Conservation (phyloP, 2,797 vertebrate species). For the Peromyscus nudipes region DNA sequence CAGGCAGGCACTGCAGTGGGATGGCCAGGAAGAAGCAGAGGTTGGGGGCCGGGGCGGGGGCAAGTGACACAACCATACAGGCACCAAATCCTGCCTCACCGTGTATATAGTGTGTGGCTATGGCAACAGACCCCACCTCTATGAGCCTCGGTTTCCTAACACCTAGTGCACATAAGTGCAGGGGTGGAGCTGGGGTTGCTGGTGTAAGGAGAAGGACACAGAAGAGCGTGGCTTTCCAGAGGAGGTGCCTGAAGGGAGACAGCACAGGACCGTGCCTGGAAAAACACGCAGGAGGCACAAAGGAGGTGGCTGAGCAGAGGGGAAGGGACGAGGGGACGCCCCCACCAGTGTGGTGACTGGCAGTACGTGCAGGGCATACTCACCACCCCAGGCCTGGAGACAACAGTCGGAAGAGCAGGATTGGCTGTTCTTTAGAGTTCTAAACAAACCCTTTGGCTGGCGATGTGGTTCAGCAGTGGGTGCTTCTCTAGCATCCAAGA, state of each 20-base stretch:
- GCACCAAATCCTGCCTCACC: background rate
- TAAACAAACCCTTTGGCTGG: background rate
- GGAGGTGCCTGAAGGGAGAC: background rate
- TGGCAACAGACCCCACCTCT: background rate
- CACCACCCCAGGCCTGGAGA: background rate
- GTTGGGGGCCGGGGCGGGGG: too few species aligned
- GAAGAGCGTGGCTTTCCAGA: background rate
- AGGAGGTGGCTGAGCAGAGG: background rate
- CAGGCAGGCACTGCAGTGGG: background rate
- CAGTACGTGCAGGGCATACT: background rate
- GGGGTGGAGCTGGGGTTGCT: background rate
- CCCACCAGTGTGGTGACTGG: background rate
- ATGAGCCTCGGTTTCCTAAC: slow-evolving; percentile 34
- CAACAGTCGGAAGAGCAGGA: background rate
- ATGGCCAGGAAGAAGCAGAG: background rate
- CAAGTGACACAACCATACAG: background rate
- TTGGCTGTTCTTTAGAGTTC: background rate
- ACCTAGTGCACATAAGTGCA: background rate
- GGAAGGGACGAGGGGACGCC: too few species aligned
- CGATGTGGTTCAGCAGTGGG: background rate
- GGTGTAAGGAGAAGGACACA: background rate
- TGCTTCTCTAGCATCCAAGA: background rate
- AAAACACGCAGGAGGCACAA: background rate
- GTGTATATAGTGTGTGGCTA: background rate
- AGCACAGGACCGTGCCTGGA: background rate